Evolutionary conservation across 2,888 invertebrate species (phyloP), one percentile per base, ranked within the genome.

Genomic region (Scaptomyza caliginosa): DNA sequence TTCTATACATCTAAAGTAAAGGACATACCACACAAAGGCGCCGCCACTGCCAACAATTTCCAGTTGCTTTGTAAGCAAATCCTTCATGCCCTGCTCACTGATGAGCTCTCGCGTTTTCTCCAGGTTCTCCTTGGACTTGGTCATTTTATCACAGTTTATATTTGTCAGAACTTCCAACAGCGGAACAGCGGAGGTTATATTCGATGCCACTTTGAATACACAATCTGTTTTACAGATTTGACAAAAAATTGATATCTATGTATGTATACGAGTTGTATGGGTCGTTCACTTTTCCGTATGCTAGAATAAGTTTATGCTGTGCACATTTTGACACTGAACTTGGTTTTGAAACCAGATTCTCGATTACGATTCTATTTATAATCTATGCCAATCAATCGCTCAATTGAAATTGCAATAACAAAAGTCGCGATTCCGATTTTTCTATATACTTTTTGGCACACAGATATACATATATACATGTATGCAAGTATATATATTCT

Each of bases 1-100:
- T 39, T 4, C 17, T 13, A 23, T 43, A 28, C 26, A 7, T 6
- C n/a, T 3, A 34, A 34, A 4, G 1, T 34, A 34, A 1, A 3
- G 17, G n/a, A 68, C 50, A 42, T 88, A 91, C 91, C 91, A 91
- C 38, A 91, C 91, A 85, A 90, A 91, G 46, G 83, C 83, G 19
- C 91, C 91, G n/a, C 91, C 91, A 54, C 80, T 88, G 46, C 91
- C 91, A 13, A 88, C 76, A 0, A 87, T 67, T 56, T 91, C 91
- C 67, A 91, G 60, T 73, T 91, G 90, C 62, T 89, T 89, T 49
- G 89, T 88, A 5, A 91, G 83, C 67, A 90, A 75, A 63, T 90
- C 90, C 73, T 91, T 90, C 55, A 90, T 86, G n/a, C 74, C 74
- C 56, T 91, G 88, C 75, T 91, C 91, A 54, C 77, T 88, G 62